These are phyloP conservation scores for Psittacus erithacus DNA, from an alignment of 2,113 vertebrate species.

Conservation along the genomic window DNA sequence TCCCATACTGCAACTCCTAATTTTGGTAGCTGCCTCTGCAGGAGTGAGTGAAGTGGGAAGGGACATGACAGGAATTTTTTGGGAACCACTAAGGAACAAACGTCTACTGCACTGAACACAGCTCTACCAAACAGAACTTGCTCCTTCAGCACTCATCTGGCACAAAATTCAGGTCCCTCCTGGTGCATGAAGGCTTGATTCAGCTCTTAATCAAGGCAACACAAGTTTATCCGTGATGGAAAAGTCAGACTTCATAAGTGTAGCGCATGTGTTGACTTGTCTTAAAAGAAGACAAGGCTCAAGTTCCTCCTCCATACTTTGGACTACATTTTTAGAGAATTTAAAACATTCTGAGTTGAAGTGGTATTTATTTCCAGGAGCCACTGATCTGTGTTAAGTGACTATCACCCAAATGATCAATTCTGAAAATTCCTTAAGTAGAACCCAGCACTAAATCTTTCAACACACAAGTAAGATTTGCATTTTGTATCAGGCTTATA, in stretches of 20 bases:
- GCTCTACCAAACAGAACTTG: neutral
- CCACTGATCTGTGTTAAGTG: neutral
- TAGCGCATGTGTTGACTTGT: neutral
- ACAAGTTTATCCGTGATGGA: neutral
- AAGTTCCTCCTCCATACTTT: neutral
- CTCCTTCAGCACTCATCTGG: neutral
- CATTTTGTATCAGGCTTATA: neutral
- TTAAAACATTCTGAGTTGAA: neutral
- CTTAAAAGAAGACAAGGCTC: neutral
- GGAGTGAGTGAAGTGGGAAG: neutral
- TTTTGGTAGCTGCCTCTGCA: neutral
- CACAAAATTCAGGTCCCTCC: neutral
- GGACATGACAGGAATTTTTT: neutral
- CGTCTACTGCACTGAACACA: neutral
- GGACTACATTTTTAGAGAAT: neutral
- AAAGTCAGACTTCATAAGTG: fast-evolving
- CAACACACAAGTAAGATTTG: neutral
- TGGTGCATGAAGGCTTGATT: neutral
- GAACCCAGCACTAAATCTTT: neutral
- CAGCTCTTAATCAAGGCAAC: neutral
- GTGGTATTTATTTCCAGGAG: neutral
- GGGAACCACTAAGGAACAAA: neutral
- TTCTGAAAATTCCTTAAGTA: neutral
- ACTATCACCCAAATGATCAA: neutral
- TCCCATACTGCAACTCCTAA: neutral